Evolutionary conservation across 2,113 vertebrate genomes (phyloP).

Genomic region (Myrmecophaga tridactyla): DNA sequence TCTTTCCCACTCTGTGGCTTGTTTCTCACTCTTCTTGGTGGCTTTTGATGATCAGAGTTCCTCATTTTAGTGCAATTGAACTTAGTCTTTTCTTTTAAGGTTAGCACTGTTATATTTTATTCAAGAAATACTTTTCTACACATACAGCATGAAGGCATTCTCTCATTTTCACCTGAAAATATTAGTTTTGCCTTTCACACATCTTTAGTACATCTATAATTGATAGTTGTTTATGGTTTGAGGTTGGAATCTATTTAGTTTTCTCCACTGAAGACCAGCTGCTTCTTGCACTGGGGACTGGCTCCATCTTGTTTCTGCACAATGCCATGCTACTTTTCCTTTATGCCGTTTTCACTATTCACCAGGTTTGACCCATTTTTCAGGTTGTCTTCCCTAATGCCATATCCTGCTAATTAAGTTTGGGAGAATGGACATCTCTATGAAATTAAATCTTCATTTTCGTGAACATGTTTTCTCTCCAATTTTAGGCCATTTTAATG

Average conservation of each 20-base stretch:
- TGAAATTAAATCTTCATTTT: neutral
- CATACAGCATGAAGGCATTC: fast-evolving
- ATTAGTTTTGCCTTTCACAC: fast-evolving
- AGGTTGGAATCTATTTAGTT: fast-evolving
- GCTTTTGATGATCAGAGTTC: no score
- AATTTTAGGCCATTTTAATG: neutral
- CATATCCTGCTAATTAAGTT: fast-evolving
- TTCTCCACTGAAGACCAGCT: fast-evolving
- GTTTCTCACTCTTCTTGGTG: neutral
- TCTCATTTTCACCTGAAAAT: neutral
- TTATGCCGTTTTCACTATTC: fast-evolving
- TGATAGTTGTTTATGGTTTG: fast-evolving
- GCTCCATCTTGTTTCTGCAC: fast-evolving
- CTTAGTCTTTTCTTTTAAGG: neutral
- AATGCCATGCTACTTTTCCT: fast-evolving
- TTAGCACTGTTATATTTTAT: no score
- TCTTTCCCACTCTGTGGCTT: fast-evolving
- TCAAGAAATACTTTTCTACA: neutral
- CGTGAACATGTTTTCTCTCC: fast-evolving
- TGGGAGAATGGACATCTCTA: neutral
- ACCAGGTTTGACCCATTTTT: fast-evolving
- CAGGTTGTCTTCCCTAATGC: neutral
- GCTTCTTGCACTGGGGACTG: fast-evolving
- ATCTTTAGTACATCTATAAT: fast-evolving
- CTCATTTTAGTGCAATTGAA: neutral